These are phyloP conservation scores for Platynereis dumerilii DNA, from an alignment of 2,888 invertebrate genomes.

Conservation along the genomic window DNA sequence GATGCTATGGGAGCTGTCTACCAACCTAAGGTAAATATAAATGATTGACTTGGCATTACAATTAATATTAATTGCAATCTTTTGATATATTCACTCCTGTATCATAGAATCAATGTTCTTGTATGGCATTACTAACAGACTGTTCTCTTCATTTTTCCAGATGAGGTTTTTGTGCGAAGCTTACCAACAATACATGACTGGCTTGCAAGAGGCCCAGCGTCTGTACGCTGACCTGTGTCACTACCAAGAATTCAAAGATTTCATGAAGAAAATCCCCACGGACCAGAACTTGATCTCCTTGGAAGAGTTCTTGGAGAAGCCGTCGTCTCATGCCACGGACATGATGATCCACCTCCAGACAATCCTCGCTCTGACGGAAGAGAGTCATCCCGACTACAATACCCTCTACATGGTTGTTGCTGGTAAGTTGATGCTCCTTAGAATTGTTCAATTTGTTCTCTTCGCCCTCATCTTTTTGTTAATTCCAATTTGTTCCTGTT, in stretches of 20 bases:
- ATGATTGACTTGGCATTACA: too few species aligned
- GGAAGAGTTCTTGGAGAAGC: conserved; percentile 21
- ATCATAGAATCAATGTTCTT: conserved; percentile 40
- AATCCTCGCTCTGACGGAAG: neutral
- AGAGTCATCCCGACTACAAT: neutral
- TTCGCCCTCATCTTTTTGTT: neutral
- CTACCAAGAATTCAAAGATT: conserved; percentile 49
- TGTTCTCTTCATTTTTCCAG: neutral
- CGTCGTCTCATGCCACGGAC: neutral
- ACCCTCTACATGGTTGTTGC: too few species aligned
- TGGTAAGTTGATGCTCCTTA: neutral
- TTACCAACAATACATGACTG: conserved; percentile 51
- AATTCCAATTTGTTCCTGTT: neutral
- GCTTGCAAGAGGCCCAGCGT: conserved; percentile 45
- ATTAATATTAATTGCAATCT: too few species aligned
- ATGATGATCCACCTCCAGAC: neutral
- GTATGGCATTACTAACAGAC: too few species aligned
- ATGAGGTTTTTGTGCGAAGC: conserved; percentile 45
- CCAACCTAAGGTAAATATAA: conserved; percentile 45
- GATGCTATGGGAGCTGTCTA: conserved; percentile 52
- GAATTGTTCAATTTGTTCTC: neutral
- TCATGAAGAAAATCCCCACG: conserved; percentile 38
- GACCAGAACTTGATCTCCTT: conserved; percentile 13
- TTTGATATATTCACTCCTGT: too few species aligned
- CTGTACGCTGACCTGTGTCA: conserved; percentile 44